Conservation (phyloP, 2,888 invertebrate species). For the Euplexia lucipara region DNA sequence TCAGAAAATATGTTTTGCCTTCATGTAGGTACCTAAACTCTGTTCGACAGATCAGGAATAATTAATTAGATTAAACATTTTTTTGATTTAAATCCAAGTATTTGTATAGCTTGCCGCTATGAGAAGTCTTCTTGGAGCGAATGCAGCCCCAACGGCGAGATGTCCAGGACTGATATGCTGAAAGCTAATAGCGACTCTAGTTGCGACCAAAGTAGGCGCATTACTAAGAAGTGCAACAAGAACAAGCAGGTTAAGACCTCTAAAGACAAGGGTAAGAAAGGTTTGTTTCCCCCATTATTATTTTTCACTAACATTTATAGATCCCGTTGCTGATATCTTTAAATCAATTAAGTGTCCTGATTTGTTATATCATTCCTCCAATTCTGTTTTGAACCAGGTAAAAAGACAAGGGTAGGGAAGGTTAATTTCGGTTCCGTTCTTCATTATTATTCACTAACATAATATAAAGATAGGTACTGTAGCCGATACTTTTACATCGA, state of each 20-base stretch:
- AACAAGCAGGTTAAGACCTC: constrained; percentile 92
- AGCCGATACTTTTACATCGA: too few species aligned
- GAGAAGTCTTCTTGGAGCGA: constrained; percentile 97
- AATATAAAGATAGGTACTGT: too few species aligned
- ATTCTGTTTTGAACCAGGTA: neutral
- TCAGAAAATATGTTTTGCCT: neutral
- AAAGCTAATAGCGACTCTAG: constrained; percentile 95
- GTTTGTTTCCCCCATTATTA: constrained; percentile 55
- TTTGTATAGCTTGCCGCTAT: constrained; percentile 94
- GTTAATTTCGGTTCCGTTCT: too few species aligned
- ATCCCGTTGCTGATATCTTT: neutral
- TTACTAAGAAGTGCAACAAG: constrained; percentile 97
- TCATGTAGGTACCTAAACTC: neutral
- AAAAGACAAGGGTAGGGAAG: too few species aligned
- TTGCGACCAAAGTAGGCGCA: constrained; percentile 95
- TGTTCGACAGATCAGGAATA: too few species aligned
- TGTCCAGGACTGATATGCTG: constrained; percentile 95
- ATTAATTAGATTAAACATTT: too few species aligned
- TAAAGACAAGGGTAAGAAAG: constrained; percentile 91
- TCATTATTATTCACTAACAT: too few species aligned
- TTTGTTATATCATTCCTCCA: neutral
- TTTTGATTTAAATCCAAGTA: neutral
- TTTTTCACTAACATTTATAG: constrained; percentile 37
- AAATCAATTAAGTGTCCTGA: neutral
- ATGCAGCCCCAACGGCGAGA: constrained; percentile 95